Evolutionary conservation across 1,140 invertebrate species (phyloP), one percentile per base, ranked within the genome.

Genomic region (Bombus picipes): DNA sequence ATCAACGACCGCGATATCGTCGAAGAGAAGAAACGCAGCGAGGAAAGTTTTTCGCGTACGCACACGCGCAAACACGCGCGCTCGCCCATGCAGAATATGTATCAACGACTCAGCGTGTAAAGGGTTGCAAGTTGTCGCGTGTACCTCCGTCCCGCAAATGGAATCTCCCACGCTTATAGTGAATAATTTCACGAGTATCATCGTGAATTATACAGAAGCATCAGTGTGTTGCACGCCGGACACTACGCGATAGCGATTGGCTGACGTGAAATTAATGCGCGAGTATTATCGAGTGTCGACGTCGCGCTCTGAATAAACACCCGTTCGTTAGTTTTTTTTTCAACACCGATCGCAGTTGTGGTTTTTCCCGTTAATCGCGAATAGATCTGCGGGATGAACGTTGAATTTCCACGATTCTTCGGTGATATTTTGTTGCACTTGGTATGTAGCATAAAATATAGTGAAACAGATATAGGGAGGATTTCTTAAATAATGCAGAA

Each of bases 161-260:
- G 87, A 70, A 65, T 62, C 73, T 89, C 88, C 88, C 88, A 89
- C 88, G 87, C 87, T 62, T 72, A n/a, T 79, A 15, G 41, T 89
- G 83, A 89, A 89, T 89, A 73, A 89, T 89, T 89, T 88, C 83
- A 85, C 74, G 83, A 79, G 53, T 79, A 76, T 81, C 74, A 28
- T 88, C 47, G 65, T 80, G 74, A 87, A 65, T 88, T 89, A 85
- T 73, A 43, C 68, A 66, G 62, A 57, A 25, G 62, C 78, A 75
- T 79, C 68, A n/a, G 66, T 70, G 41, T 32, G 59, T 47, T 39
- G 71, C 12, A n/a, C 37, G 28, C 37, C 34, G 39, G 68, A 43
- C 53, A 39, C 3, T 41, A 22, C 37, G 47, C 43, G 66, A 72
- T 70, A 41, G 68, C 62, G 81, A 66, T 83, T 77, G 72, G 72